Evolutionary conservation across 2,888 invertebrate genomes (phyloP).

Genomic region (Oeneis ivallda): DNA sequence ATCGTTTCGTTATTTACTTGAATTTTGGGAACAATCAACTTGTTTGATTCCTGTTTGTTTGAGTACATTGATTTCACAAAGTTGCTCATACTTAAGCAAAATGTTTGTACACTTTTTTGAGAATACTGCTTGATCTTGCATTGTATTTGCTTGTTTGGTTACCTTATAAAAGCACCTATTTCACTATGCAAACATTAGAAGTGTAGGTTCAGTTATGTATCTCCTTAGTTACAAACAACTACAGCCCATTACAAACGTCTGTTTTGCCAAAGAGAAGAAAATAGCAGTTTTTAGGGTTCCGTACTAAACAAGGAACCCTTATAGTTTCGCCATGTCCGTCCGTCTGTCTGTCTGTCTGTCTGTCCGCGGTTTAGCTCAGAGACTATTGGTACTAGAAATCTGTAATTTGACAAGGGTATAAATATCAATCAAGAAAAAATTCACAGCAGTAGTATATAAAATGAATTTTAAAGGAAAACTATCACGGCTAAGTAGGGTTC

Average conservation of each 20-base stretch:
- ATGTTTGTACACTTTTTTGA: slow-evolving; percentile 7
- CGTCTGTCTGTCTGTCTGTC: no score
- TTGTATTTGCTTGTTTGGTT: not conserved
- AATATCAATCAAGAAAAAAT: no score
- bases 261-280: not conserved
- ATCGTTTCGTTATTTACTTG: not conserved
- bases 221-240: not conserved
- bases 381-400: no score
- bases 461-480: no score
- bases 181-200: not conserved
- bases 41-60: not conserved
- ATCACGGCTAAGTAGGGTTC: no score
- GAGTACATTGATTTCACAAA: not conserved
- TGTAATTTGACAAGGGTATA: no score
- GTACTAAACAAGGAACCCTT: no score
- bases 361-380: no score
- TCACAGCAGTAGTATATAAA: no score
- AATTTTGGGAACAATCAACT: not conserved
- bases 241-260: no score
- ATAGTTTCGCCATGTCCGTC: no score
- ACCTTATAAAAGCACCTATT: not conserved
- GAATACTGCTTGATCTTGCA: slow-evolving; percentile 5
- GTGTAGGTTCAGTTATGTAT: not conserved
- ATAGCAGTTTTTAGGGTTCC: no score
- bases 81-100: not conserved